Conservation (phyloP, 2,797 vertebrate genomes). For the Uromys caudimaculatus region DNA sequence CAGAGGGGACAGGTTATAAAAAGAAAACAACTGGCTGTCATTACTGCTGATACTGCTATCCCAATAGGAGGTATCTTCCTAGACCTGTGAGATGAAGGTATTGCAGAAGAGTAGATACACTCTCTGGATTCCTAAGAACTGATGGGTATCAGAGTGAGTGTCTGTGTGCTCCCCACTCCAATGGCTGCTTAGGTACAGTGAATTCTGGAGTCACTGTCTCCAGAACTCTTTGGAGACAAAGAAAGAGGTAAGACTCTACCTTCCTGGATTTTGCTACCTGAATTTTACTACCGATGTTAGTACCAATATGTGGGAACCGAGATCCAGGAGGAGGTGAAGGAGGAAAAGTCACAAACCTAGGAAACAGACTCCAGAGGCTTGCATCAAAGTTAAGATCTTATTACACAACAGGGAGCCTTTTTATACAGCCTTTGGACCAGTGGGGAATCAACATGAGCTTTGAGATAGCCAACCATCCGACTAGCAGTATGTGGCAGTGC, state of each 20-base stretch:
- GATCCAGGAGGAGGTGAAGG: not conserved
- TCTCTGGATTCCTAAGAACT: conserved; percentile 87
- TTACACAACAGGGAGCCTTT: not conserved
- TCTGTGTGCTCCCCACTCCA: conserved; percentile 79
- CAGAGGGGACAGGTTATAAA: conserved; percentile 91
- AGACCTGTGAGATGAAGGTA: conserved; percentile 80
- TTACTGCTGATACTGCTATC: conserved; percentile 80
- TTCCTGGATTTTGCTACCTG: conserved; percentile 62
- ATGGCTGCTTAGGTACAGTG: conserved; percentile 11
- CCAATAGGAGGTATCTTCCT: conserved; percentile 83
- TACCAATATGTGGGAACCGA: conserved; percentile 78
- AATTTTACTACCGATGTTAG: conserved; percentile 85
- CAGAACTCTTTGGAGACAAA: not conserved
- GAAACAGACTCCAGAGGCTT: not conserved
- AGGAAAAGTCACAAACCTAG: not conserved
- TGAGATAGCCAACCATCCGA: not conserved
- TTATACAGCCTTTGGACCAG: not conserved
- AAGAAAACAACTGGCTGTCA: conserved; percentile 85
- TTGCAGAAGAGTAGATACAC: conserved; percentile 86
- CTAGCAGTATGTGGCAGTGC: not conserved
- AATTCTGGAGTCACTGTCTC: not conserved
- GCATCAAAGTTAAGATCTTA: not conserved
- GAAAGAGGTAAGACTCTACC: conserved; percentile 85
- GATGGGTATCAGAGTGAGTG: conserved; percentile 72
- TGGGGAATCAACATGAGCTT: not conserved